Percentiles rank a stretch among this genome's conserved stretches.
These are phyloP conservation scores for Kryphioiulus occultus DNA, from an alignment of 2,888 invertebrate species.

Conservation along the genomic window DNA sequence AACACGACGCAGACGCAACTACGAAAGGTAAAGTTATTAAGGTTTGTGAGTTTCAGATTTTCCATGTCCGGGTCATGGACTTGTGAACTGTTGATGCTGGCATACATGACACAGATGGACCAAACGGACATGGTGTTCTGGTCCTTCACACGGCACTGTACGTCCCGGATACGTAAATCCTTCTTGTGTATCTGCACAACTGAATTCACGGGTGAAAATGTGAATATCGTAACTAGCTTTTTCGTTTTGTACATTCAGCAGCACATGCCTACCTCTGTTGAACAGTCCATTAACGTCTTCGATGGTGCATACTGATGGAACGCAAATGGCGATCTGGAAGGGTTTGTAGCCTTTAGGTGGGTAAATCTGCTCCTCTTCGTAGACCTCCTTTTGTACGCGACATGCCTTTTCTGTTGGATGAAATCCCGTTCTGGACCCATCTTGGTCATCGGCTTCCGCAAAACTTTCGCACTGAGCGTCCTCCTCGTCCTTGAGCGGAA, in stretches of 20 bases:
- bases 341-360: background rate
- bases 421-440: background rate
- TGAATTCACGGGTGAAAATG: background rate
- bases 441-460: background rate
- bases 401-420: background rate
- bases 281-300: constrained; percentile 34
- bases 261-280: background rate
- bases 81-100: no score
- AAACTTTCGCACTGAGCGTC: background rate
- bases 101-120: background rate
- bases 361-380: constrained; percentile 41
- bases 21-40: background rate
- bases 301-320: constrained; percentile 44
- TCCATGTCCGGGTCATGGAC: background rate
- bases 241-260: no score
- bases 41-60: background rate
- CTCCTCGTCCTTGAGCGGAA: background rate
- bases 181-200: background rate
- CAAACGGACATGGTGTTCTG: background rate
- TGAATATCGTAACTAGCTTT: background rate
- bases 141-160: background rate
- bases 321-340: constrained; percentile 33
- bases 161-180: background rate
- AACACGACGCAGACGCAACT: background rate
- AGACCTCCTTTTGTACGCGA: background rate